phyloP scores from a whole-genome alignment of 1,140 invertebrate genomes.

The Streblospio benedicti region DNA sequence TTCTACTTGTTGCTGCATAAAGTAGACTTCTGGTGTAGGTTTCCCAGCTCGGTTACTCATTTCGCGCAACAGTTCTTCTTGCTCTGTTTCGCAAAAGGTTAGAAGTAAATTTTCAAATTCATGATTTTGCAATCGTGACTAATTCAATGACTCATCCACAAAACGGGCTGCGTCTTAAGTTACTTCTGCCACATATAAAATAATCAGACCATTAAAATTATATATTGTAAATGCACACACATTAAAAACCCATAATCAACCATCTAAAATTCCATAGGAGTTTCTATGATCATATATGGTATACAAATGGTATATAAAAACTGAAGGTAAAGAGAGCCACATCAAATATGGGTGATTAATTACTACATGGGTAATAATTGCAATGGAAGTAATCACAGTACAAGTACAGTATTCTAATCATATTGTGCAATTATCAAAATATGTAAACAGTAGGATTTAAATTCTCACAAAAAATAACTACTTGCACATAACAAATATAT shows the following conservation, averaged over 20 bases:
- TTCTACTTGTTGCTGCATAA: slow-evolving; percentile 2
- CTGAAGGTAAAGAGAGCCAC: no score
- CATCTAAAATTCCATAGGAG: background rate
- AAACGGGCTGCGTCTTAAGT: no score
- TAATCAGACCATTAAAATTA: no score
- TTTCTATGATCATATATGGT: no score
- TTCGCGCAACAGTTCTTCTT: slow-evolving; percentile 10
- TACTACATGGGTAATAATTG: no score
- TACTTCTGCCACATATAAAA: no score
- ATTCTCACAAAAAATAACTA: background rate
- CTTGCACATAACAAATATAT: no score
- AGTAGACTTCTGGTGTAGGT: slow-evolving; percentile 4
- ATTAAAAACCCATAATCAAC: background rate
- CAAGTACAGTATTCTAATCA: background rate
- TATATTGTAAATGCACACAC: background rate
- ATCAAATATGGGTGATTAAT: no score
- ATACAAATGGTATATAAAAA: no score
- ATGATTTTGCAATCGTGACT: no score
- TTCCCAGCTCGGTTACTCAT: background rate
- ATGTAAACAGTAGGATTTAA: background rate
- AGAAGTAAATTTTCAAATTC: no score
- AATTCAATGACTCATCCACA: no score
- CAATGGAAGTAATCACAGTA: background rate
- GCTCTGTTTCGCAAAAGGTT: background rate
- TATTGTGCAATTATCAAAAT: background rate